Base-by-base conservation (phyloP, 2,113 vertebrate genomes). In the Tyto alba region DNA sequence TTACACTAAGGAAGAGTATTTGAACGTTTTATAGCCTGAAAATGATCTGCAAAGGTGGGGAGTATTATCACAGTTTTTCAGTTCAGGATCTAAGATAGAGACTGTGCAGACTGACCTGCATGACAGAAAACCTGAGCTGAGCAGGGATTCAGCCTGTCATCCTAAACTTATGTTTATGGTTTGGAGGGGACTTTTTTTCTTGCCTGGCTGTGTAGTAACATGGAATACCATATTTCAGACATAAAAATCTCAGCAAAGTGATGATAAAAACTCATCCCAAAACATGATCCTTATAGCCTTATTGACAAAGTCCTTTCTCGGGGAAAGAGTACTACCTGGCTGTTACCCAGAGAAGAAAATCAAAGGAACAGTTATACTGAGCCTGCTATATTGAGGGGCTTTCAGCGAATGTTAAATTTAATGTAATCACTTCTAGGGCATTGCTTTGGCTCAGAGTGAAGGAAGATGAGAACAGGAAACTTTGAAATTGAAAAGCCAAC, bases 211-310 rank as follows among this genome's bases (percentile, higher is more conserved):
- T 29, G 32, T 36, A 69, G 12, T 32, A 87, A 50, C 9, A 25
- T 48, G 59, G 18, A 89, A 77, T 73, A 56, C 13, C 20, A 63
- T 36, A 47, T 6, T 63, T 45, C 21, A 67, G 32, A n/a, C 7
- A 48, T n/a, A 16, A 75, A 75, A 22, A 47, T 4, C 0, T 0
- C 4, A 40, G 3, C 8, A 55, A 77, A 73, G 53, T 13, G 7
- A 20, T 32, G 30, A 53, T 74, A 63, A 90, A 94, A 90, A 48
- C 13, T 81, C 15, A 66, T n/a, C 29, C 4, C n/a, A 59, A 52
- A 74, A 85, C 16, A 56, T 77, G 6, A 67, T 45, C 19, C 13
- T 66, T 45, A 32, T 32, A 53, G 11, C 5, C 4, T 53, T 64
- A 48, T 45, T 71, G n/a, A 40, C 6, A 77, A 89, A 81, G 81